A percentile compares a stretch with the other conserved stretches of the same genome.
These are phyloP conservation scores for Zygothrica quintamaculata DNA, from an alignment of 2,888 invertebrate species.

Conservation along the genomic window DNA sequence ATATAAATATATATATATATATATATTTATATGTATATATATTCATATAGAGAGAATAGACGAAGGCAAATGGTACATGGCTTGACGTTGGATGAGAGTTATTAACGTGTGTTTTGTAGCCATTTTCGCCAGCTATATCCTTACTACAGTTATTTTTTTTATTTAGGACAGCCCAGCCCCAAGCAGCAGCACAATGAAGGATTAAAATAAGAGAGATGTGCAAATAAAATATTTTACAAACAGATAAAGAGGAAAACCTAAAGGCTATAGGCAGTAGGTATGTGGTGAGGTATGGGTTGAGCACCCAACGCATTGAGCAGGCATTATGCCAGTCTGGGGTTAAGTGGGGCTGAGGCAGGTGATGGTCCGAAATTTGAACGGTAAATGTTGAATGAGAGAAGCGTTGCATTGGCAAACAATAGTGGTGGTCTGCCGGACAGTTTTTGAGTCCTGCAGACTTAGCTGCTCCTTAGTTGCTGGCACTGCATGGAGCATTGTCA, in stretches of 20 bases:
- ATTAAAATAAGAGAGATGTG: conserved; percentile 84
- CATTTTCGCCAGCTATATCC: conserved; percentile 42
- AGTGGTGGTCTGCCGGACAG: conserved; percentile 33
- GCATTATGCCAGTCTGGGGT: conserved; percentile 29
- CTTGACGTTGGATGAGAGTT: conserved; percentile 61
- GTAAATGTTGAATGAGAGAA: conserved; percentile 60
- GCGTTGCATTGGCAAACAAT: conserved; percentile 59
- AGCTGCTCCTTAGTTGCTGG: conserved; percentile 12
- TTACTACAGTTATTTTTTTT: not conserved
- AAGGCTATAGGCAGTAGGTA: conserved; percentile 13
- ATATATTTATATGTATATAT: too few species aligned
- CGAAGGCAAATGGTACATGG: not conserved
- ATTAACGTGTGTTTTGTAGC: conserved; percentile 81
- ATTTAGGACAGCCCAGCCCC: conserved; percentile 1
- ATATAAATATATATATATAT: too few species aligned
- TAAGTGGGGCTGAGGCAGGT: conserved; percentile 12
- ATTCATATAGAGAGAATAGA: too few species aligned
- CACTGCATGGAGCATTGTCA: conserved; percentile 80
- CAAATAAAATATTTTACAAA: conserved; percentile 82
- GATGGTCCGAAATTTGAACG: conserved; percentile 75
- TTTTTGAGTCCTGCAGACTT: not conserved
- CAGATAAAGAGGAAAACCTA: conserved; percentile 70
- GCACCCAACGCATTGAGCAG: conserved; percentile 5
- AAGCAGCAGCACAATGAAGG: conserved; percentile 70
- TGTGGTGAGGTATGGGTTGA: not conserved